Base-by-base conservation (phyloP, 2,888 invertebrate genomes). In the Aplocera efformata region DNA sequence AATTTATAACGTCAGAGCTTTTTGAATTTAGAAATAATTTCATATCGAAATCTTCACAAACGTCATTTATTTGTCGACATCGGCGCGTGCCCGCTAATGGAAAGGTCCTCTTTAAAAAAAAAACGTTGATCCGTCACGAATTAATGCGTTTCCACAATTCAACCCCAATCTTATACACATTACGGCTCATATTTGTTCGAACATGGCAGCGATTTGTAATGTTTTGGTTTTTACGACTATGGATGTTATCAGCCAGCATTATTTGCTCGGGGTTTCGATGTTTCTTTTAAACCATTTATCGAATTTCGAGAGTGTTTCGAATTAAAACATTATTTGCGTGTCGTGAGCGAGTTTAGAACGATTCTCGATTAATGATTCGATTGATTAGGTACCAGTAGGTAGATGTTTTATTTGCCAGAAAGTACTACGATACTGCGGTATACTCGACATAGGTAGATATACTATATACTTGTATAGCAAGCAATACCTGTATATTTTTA, bases 81-180 rank as follows among this genome's bases (percentile, higher is more conserved):
- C 73, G 79, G 81, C 84, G 78, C 85, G 85, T 85, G 85, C 85
- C 79, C 67, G 62, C 81, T 85, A 84, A 85, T 85, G 83, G 83
- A 83, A 81, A 79, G 83, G 71, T 72, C 74, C 65, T 67, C 73
- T 76, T 73, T 71, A 66, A 50, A 65, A 75, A 78, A 72, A 78
- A 68, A 70, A 17, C 55, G 58, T 57, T 53, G 56, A 58, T 58
- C 64, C 74, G 73, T 69, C 78, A 78, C 74, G 77, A 74, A 65
- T 49, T 48, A 7, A 20, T 5, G 0, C 3, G 1, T 3, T 27
- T 49, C 32, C 17, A 33, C 36, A 56, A 53, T 65, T 55, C 50
- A 43, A 41, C 21, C 48, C 5, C 2, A 17, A 56, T 23, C 0
- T 0, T 0, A 0, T 5, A 10, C 0, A 0, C 0, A 0, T 11